Conservation (phyloP, 1,140 invertebrate genomes). For the Calosoma granatense region DNA sequence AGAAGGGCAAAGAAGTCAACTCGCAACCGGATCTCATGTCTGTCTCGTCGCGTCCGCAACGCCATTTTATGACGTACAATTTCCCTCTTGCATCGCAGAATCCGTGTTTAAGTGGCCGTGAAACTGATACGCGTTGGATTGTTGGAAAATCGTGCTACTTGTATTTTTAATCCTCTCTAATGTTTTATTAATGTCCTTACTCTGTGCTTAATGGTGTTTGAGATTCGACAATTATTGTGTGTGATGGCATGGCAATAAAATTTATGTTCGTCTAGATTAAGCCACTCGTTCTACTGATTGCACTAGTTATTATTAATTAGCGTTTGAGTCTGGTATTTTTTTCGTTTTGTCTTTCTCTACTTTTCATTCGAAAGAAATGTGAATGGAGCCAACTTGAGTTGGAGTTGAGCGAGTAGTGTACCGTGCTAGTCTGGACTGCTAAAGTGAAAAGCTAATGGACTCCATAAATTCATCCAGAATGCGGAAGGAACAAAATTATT, state of each 20-base stretch:
- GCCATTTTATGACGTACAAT: neutral
- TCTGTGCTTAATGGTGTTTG: neutral
- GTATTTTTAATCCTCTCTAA: neutral
- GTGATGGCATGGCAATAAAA: slow-evolving; percentile 3
- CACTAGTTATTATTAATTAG: neutral
- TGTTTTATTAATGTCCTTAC: neutral
- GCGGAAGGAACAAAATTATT: neutral
- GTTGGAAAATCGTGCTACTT: neutral
- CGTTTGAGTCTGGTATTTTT: neutral
- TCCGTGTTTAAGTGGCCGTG: neutral
- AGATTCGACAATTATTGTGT: neutral
- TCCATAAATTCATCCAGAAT: neutral
- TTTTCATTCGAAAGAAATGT: neutral
- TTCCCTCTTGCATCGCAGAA: neutral
- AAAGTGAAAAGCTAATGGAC: neutral
- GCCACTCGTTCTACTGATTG: neutral
- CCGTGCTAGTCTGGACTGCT: too few relatives aligned
- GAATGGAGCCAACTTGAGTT: neutral
- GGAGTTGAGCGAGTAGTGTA: too few relatives aligned
- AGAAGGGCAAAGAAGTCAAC: too few relatives aligned
- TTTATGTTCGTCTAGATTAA: neutral
- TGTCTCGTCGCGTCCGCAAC: too few relatives aligned
- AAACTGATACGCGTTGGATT: slow-evolving; percentile 2
- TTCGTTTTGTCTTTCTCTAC: neutral
- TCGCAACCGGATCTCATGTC: too few relatives aligned